Conservation (phyloP, 35 echinoderm and acorn worm genomes). For the Anneissia japonica region DNA sequence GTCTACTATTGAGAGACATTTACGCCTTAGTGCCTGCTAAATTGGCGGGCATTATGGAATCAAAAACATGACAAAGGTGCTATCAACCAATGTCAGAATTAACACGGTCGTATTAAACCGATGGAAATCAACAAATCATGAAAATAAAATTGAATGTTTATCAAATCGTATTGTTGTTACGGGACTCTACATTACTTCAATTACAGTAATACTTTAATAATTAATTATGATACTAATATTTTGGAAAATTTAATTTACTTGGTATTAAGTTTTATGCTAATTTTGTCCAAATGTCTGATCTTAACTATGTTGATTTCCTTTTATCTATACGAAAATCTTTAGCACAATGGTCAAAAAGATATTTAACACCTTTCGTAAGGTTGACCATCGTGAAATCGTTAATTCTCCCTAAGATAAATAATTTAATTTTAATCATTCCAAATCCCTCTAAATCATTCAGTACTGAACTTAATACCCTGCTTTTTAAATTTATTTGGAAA, state of each 20-base stretch:
- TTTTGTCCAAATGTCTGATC: neutral
- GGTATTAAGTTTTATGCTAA: neutral
- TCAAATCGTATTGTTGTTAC: no score
- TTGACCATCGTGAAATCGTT: neutral
- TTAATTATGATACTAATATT: no score
- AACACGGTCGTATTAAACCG: no score
- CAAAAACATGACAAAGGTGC: no score
- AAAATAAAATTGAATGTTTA: no score
- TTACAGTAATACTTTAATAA: no score
- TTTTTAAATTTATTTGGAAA: conserved; percentile 1
- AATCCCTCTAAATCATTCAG: neutral
- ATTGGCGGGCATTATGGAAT: no score
- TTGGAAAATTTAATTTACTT: neutral
- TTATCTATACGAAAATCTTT: neutral
- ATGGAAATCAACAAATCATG: no score
- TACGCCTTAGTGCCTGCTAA: no score
- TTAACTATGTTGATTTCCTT: neutral
- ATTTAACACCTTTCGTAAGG: neutral
- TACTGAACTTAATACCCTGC: neutral
- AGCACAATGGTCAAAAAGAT: neutral
- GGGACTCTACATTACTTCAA: no score
- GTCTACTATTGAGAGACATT: no score
- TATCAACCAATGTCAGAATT: no score
- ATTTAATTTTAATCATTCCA: neutral
- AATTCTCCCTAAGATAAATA: neutral